These are phyloP conservation scores for Agriopis aurantiaria DNA, from an alignment of 2,888 invertebrate species.

Conservation along the genomic window DNA sequence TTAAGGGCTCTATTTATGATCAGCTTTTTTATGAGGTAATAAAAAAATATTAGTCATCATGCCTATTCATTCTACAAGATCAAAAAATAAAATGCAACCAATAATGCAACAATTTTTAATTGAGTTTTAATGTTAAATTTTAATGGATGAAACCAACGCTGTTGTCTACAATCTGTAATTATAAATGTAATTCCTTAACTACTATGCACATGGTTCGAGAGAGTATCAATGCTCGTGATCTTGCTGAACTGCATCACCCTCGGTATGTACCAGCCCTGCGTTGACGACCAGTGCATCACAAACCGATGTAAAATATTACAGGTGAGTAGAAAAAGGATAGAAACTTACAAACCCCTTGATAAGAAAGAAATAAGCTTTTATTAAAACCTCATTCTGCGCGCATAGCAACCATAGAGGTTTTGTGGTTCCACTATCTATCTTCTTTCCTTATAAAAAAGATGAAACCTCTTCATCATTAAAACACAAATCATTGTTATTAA, in stretches of 20 bases:
- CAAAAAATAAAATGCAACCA: too few species aligned
- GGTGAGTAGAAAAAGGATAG: conserved; percentile 78
- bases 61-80: too few species aligned
- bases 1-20: too few species aligned
- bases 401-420: neutral
- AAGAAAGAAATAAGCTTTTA: neutral
- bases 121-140: too few species aligned
- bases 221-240: conserved; percentile 99
- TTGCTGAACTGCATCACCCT: conserved; percentile 99
- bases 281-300: conserved; percentile 95
- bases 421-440: neutral
- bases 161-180: neutral
- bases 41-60: too few species aligned
- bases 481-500: neutral
- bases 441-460: neutral
- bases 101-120: too few species aligned
- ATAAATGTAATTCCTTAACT: conserved; percentile 86
- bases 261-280: conserved; percentile 99
- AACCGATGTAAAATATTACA: conserved; percentile 96
- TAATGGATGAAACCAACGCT: neutral
- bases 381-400: neutral
- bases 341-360: neutral
- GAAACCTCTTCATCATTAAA: neutral
- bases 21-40: too few species aligned
- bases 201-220: conserved; percentile 97